Evolutionary conservation across 2,797 vertebrate species (phyloP).

Genomic region (Monodelphis domestica): DNA sequence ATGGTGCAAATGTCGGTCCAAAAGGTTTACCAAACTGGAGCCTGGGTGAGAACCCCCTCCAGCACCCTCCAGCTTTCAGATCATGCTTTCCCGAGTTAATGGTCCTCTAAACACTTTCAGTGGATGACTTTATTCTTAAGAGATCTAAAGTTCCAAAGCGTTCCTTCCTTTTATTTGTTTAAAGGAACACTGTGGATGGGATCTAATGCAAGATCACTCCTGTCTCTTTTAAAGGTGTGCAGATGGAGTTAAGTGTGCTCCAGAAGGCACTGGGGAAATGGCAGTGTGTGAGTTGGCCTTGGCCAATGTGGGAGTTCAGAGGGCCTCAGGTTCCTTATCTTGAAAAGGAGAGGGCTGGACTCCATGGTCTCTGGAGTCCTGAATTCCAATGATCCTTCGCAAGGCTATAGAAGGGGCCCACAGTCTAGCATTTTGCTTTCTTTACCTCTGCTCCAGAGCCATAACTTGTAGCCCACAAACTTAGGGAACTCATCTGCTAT

Average conservation of each 20-base stretch:
- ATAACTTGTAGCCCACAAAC: neutral
- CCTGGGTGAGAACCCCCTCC: neutral
- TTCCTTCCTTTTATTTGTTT: neutral
- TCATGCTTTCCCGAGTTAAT: neutral
- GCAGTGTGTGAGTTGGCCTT: too few species aligned
- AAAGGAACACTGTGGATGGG: neutral
- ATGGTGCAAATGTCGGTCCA: neutral
- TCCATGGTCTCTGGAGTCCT: neutral
- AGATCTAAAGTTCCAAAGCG: neutral
- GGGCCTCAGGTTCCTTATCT: neutral
- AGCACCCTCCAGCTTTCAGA: neutral
- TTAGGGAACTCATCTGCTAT: neutral
- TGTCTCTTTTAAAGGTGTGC: neutral
- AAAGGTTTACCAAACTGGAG: too few species aligned
- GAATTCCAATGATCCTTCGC: neutral
- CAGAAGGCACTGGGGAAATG: neutral
- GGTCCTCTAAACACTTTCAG: neutral
- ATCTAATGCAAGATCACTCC: neutral
- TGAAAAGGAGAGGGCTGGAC: neutral
- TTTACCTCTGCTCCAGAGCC: neutral
- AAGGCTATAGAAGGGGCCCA: neutral
- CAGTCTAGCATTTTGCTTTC: neutral
- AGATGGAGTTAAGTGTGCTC: neutral
- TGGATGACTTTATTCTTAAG: neutral
- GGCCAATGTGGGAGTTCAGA: neutral